Base-by-base conservation (phyloP, 2,888 invertebrate species). In the Alloplasta piceator region DNA sequence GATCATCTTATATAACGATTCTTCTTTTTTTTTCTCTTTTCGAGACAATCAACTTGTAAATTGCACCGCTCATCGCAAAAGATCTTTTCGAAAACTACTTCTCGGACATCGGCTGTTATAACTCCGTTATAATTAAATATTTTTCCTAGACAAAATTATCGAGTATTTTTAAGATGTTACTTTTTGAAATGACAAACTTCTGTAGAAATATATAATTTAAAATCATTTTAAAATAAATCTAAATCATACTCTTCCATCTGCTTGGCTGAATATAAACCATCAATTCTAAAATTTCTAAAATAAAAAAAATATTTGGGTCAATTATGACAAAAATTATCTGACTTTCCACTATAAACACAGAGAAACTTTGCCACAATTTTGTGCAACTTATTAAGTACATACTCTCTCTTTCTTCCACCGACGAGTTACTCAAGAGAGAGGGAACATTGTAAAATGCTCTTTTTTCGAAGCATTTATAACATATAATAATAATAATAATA, bases 261-360 rank as follows among this genome's bases (percentile, higher is more conserved):
- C n/a, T n/a, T n/a, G 26, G 26, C 26, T 26, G 26, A 26, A 26
- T 26, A 26, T 26, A 26, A 26, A 26, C 26, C 26, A 26, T 26
- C 26, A 26, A 3, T 26, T 3, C 26, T 26, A 26, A 26, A 26
- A 26, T 26, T 26, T 26, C 26, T 26, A 26, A 26, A 26, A 26
- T 12, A 43, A 14, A n/a, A 12, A 70, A 56, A 70, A 77, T 76
- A 80, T 80, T 58, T 78, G 63, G 81, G 68, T 66, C 55, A 75
- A 79, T 71, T 75, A 71, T 70, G 66, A 58, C 66, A 52, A 63
- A 63, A 74, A 56, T n/a, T 61, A 41, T 41, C 38, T 10, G 58
- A 52, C 48, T 56, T 56, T 78, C 46, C 50, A 41, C 67, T 14
- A 78, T 56, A 26, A 26, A 26, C 1, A 26, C 12, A 55, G 74